Evolutionary conservation across 2,113 vertebrate species (phyloP), one percentile per base, ranked within the genome.

Genomic region (Mesembrinibis cayennensis): DNA sequence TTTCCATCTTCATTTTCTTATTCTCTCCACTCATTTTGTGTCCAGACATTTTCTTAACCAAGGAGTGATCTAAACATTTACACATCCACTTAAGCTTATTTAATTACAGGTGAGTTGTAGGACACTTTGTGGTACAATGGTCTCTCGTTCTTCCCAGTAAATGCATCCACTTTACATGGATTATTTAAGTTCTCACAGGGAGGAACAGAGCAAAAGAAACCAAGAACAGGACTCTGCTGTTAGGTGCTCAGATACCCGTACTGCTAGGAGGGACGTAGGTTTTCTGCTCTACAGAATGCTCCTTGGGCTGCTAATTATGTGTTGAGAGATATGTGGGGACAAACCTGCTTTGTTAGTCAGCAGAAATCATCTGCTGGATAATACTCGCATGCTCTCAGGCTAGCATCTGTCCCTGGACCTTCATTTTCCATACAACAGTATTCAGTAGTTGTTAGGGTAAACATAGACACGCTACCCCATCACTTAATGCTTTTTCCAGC

Each of bases 401-500:
- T 71, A 63, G 6, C 32, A 70, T 18, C 34, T 65, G 10, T 26
- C 38, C 53, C 42, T 69, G 30, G 14, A 91, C 14, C 11, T 94
- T 84, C 10, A 19, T 71, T 92, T 70, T 58, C 50, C 36, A 13
- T 42, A 53, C 11, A 47, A 25, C 11, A 74, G 10, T 49, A 67
- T 59, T 84, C 52, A 91, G 52, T 7, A 89, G 17, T 22, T 72
- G 6, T 79, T 67, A 76, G 11, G 69, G 26, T 86, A 87, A 71
- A 86, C 4, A 73, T 2, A 69, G 56, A 93, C 45, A 67, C 2
- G 0, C 22, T 98, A 96, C 95, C 96, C 97, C 95, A 83, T 87
- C 78, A 15, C 94, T 93, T 95, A 96, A 80, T 27, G 88, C 85
- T 95, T 97, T 97, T 90, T 98, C 98, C 82, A 98, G 90, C 55